Base-by-base conservation (phyloP, 2,797 vertebrate genomes). In the Sebastes reedi region DNA sequence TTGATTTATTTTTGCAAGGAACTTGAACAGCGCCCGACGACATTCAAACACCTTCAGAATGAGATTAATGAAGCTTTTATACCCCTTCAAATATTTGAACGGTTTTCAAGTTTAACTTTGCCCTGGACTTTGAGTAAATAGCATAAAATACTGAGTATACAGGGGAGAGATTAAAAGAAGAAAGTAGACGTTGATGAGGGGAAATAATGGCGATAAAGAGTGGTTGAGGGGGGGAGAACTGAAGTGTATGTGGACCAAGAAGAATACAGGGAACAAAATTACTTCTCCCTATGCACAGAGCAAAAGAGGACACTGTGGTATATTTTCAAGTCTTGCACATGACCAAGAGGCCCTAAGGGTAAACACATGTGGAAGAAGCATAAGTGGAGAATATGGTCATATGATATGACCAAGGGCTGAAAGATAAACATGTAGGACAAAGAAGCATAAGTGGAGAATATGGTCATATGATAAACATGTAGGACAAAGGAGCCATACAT, bases 1-100 rank as follows among this genome's bases (percentile, higher is more conserved):
- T 65, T 85, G 72, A 87, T 87, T 83, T 82, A 77, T 67, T 80
- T 78, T 72, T 22, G 59, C 22, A 61, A 65, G 32, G 62, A 74
- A 68, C 34, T 29, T 68, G 11, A 73, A 77, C 18, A 34, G 20
- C 4, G 29, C 58, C 79, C 56, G n/a, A 20, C 3, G 13, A 79
- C 50, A 70, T 74, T 86, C 27, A 76, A 62, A 65, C 50, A 22
- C 32, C n/a, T 55, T 1, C 27, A 66, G 54, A 67, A 27, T 54
- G 8, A 79, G 62, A 71, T 54, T 65, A 71, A 80, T 84, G 52
- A 70, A 75, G 56, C 20, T 54, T 54, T 54, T 42, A 27, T 80
- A 36, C 46, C 11, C 11, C 22, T 62, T 58, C 5, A 81, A 75
- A 73, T 75, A 72, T 80, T 75, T 69, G 20, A 83, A 61, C 68